A percentile compares a stretch with the other conserved stretches of the same genome.
Conservation (phyloP, 2,888 invertebrate genomes). For the Drosophila prostipennis region DNA sequence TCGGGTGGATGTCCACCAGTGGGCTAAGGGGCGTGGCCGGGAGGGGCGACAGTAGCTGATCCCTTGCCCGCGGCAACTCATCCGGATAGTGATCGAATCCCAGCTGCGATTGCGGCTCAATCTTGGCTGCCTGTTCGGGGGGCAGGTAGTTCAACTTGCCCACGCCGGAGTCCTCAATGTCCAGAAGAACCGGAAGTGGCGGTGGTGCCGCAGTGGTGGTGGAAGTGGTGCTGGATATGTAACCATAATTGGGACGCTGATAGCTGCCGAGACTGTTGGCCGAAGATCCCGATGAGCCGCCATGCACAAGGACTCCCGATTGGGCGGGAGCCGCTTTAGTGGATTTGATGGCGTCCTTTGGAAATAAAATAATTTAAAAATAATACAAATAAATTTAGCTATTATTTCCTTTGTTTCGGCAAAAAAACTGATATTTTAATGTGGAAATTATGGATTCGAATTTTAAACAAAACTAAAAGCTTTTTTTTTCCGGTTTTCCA, state of each 20-base stretch:
- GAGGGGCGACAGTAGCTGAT: slow-evolving; percentile 45
- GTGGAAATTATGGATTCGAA: too few species aligned
- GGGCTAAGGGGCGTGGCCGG: slow-evolving; percentile 42
- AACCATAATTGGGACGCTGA: slow-evolving; percentile 53
- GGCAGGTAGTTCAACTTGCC: slow-evolving; percentile 80
- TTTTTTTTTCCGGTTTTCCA: too few species aligned
- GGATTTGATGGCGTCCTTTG: slow-evolving; percentile 88
- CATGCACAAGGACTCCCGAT: slow-evolving; percentile 86
- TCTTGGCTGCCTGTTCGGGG: slow-evolving; percentile 79
- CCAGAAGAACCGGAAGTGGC: slow-evolving; percentile 33
- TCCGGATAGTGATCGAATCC: slow-evolving; percentile 84
- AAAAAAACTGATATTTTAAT: too few species aligned
- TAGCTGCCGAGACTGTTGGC: slow-evolving; percentile 43
- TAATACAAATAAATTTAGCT: too few species aligned
- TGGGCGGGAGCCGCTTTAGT: slow-evolving; percentile 90
- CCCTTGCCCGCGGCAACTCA: slow-evolving; percentile 65
- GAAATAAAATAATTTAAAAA: too few species aligned
- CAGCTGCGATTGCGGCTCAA: slow-evolving; percentile 82
- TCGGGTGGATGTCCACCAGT: slow-evolving; percentile 75
- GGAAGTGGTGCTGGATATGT: slow-evolving; percentile 62
- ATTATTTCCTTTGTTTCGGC: too few species aligned
- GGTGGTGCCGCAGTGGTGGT: slow-evolving; percentile 60
- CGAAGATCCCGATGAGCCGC: slow-evolving; percentile 80
- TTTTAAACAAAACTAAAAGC: too few species aligned
- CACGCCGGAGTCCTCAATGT: slow-evolving; percentile 54